Evolutionary conservation across 2,888 invertebrate species (phyloP).

Genomic region (Drosophila antonietae): DNA sequence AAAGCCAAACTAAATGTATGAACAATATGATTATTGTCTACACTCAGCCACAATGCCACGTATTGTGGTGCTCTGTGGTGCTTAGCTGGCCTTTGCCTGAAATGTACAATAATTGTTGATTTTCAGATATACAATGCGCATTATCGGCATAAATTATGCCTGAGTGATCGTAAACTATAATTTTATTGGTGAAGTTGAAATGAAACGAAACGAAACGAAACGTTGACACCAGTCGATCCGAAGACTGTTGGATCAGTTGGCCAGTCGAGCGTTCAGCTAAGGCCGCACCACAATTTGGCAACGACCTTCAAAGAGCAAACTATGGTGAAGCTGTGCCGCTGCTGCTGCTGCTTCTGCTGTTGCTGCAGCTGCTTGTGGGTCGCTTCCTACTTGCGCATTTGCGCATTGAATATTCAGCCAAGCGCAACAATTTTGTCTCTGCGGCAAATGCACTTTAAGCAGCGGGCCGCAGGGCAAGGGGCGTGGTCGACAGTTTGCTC

Average conservation of each 20-base stretch:
- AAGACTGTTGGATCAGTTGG: conserved; percentile 46
- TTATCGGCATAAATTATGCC: conserved; percentile 63
- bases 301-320: conserved; percentile 47
- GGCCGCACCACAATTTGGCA: conserved; percentile 62
- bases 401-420: conserved; percentile 75
- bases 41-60: conserved; percentile 47
- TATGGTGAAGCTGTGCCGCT: background rate
- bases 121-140: conserved; percentile 52
- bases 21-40: conserved; percentile 24
- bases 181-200: conserved; percentile 24
- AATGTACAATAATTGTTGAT: conserved; percentile 49
- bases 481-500: conserved; percentile 31
- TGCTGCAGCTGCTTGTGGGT: conserved; percentile 23
- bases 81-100: conserved; percentile 51
- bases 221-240: conserved; percentile 45
- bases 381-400: conserved; percentile 70
- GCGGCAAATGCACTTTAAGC: conserved; percentile 39
- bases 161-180: conserved; percentile 43
- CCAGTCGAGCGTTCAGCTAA: conserved; percentile 44
- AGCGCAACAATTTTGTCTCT: conserved; percentile 55
- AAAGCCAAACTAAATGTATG: conserved; percentile 1
- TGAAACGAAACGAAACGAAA: conserved; percentile 11
- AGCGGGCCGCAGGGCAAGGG: background rate
- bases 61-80: conserved; percentile 54
- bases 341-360: background rate